Evolutionary conservation across 2,888 invertebrate genomes (phyloP), one percentile per base, ranked within the genome.

Genomic region (Hyppa rectilinea): DNA sequence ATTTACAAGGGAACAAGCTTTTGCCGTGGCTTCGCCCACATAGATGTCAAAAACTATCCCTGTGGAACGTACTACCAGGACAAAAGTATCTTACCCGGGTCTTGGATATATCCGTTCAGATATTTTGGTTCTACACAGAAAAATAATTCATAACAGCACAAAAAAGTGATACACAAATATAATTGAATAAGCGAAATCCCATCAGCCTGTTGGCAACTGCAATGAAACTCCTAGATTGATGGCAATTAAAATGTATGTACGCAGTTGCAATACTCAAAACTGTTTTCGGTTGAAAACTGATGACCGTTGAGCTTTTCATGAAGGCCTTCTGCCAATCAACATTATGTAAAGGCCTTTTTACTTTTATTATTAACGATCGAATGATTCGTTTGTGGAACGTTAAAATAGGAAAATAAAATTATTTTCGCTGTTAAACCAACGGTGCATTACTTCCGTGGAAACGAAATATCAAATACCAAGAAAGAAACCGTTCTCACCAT

Each of bases 241-340:
- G 67, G 67, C 83, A 76, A 85, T 85, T 72, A 75, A 82, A 84
- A 74, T 71, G 70, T 75, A 26, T 62, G 75, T 53, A 20, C 65
- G 53, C 43, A 40, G 34, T 78, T 10, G 76, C 66, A 68, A 82
- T 73, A 53, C 53, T 55, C 23, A 23, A 47, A 75, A 76, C 62
- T 20, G 60, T 68, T 76, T 76, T 81, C 17, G 4, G 23, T 26
- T 60, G 61, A 45, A 81, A 65, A 50, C 14, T 71, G 65, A 71
- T 63, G 71, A n/a, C n/a, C 63, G 55, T 78, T 43, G 38, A 53
- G 23, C 31, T 36, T 71, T 78, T 71, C 62, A 78, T 81, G 78
- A 76, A 78, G 36, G 63, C 45, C 50, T 20, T 20, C 17, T 60
- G 47, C 61, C 78, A 71, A 65, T 78, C 36, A 81, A 65, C 34